These are phyloP conservation scores for Melanostoma scalare DNA, from an alignment of 2,888 invertebrate genomes.

Conservation along the genomic window DNA sequence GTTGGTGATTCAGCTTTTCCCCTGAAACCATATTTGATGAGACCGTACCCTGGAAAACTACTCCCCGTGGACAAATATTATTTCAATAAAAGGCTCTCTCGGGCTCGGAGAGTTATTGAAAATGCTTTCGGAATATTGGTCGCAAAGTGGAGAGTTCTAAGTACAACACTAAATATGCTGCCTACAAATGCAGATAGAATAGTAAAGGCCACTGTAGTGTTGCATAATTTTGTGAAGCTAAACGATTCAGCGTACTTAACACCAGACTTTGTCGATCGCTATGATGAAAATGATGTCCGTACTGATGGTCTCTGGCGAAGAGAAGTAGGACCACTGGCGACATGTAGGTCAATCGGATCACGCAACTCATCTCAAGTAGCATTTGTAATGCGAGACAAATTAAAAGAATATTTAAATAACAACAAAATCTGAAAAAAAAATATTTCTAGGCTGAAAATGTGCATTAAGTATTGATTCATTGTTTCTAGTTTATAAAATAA, in stretches of 20 bases:
- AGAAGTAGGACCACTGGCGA: slow-evolving; percentile 23
- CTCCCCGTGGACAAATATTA: slow-evolving; percentile 17
- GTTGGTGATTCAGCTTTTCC: slow-evolving; percentile 21
- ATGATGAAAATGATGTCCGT: slow-evolving; percentile 22
- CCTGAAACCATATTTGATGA: slow-evolving; percentile 20
- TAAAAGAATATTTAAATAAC: slow-evolving; percentile 18
- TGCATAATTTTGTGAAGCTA: slow-evolving; percentile 43
- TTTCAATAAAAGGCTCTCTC: slow-evolving; percentile 65
- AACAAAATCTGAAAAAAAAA: slow-evolving; percentile 5
- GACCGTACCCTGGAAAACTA: slow-evolving; percentile 11
- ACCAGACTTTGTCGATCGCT: slow-evolving; percentile 15
- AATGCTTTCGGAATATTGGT: slow-evolving; percentile 72
- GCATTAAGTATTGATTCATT: no score
- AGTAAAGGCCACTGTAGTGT: slow-evolving; percentile 18
- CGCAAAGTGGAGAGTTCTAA: slow-evolving; percentile 37
- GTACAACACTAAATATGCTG: slow-evolving; percentile 27
- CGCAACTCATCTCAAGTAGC: slow-evolving; percentile 29
- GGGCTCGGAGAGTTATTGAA: slow-evolving; percentile 59
- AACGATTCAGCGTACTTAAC: slow-evolving; percentile 23
- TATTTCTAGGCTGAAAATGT: neutral
- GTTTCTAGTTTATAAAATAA: neutral
- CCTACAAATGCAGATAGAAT: slow-evolving; percentile 29
- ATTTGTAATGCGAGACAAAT: slow-evolving; percentile 10
- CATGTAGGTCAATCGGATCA: slow-evolving; percentile 16
- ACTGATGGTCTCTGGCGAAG: slow-evolving; percentile 16